A percentile compares a stretch with the other conserved stretches of the same genome.
Evolutionary conservation across 2,113 vertebrate genomes (phyloP).

Genomic region (Aspiorhynchus laticeps): DNA sequence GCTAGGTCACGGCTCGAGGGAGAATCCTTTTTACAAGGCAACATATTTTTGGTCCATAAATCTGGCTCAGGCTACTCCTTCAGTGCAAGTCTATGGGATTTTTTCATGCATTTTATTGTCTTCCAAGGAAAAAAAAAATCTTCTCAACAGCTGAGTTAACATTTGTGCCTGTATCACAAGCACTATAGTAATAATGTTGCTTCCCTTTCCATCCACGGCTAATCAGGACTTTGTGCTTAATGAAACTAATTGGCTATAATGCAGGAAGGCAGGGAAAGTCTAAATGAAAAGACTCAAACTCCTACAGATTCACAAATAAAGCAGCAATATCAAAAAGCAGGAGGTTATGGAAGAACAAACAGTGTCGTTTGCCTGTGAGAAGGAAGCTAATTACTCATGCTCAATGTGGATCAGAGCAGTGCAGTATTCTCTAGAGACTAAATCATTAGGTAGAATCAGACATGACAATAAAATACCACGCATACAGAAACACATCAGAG

Average conservation of each 20-base stretch:
- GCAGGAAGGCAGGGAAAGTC: neutral
- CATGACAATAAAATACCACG: constrained; percentile 22
- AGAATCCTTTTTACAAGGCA: neutral
- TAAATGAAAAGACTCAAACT: constrained; percentile 12
- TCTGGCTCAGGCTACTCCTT: neutral
- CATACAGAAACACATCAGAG: constrained; percentile 41
- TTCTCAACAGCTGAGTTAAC: neutral
- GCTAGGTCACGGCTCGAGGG: neutral
- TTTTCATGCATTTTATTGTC: neutral
- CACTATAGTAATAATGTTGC: neutral
- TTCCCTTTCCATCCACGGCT: neutral
- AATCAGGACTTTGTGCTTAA: constrained; percentile 12
- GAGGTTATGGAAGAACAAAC: constrained; percentile 21
- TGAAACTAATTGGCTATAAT: constrained; percentile 15
- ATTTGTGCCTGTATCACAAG: neutral
- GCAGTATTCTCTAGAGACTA: constrained; percentile 26
- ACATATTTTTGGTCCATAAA: neutral
- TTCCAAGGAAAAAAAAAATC: neutral
- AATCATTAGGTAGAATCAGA: constrained; percentile 45
- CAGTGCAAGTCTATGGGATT: neutral
- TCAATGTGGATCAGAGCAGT: constrained; percentile 10
- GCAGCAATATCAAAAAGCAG: constrained; percentile 3
- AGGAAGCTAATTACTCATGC: constrained; percentile 40
- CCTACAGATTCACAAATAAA: constrained; percentile 27
- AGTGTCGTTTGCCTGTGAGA: constrained; percentile 8